These are phyloP conservation scores for Andrena hattorfiana DNA, from an alignment of 2,888 invertebrate species.

Conservation along the genomic window DNA sequence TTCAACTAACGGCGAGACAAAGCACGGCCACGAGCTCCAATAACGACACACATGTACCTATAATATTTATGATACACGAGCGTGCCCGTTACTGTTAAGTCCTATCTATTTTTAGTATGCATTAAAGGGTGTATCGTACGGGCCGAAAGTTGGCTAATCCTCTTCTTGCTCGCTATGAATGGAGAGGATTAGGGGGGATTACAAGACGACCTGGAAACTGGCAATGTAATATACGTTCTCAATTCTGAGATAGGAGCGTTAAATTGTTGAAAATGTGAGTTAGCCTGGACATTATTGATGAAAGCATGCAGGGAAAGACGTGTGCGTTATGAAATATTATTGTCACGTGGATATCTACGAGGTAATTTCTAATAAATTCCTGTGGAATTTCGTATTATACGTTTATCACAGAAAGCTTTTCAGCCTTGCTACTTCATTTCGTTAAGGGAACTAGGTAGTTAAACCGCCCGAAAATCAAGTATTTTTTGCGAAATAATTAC, in stretches of 20 bases:
- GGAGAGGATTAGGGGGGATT: slow-evolving; percentile 17
- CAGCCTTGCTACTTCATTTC: neutral
- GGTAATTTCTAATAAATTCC: no score
- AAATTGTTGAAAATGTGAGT: slow-evolving; percentile 9
- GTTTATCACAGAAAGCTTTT: neutral
- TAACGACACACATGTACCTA: slow-evolving; percentile 21
- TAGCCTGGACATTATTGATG: neutral
- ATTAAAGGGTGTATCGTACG: slow-evolving; percentile 2
- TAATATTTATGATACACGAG: slow-evolving; percentile 22
- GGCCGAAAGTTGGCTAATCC: slow-evolving; percentile 25
- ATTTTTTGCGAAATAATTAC: no score
- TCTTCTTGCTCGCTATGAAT: slow-evolving; percentile 15
- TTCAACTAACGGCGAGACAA: slow-evolving; percentile 25
- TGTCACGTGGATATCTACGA: no score
- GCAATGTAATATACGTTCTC: neutral
- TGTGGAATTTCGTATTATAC: no score
- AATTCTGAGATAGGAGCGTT: neutral
- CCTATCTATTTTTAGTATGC: slow-evolving; percentile 9
- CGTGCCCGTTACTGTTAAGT: slow-evolving; percentile 14
- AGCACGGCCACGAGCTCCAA: neutral
- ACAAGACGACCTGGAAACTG: slow-evolving; percentile 7
- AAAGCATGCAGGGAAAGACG: neutral
- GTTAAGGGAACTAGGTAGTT: no score
- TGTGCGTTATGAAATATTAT: neutral
- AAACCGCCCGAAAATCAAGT: no score